Percentiles rank a stretch among this genome's conserved stretches.
Conservation (phyloP, 2,113 vertebrate species). For the Nycticorax nycticorax region DNA sequence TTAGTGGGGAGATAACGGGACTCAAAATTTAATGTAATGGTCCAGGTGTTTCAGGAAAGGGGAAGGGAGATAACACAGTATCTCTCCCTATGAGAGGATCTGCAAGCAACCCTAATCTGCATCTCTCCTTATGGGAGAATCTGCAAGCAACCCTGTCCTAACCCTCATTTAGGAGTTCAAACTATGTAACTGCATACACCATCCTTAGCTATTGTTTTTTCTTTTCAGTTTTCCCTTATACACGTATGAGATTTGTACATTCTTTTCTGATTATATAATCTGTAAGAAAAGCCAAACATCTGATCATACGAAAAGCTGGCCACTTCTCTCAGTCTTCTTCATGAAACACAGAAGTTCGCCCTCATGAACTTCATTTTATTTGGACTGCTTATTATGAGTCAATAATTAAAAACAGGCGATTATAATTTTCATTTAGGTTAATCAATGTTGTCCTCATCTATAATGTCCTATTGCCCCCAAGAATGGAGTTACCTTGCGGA, state of each 20-base stretch:
- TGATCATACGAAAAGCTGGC: neutral
- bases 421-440: neutral
- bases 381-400: neutral
- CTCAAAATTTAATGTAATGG: neutral
- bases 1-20: neutral
- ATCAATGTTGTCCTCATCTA: neutral
- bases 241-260: neutral
- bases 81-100: neutral
- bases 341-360: neutral
- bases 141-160: neutral
- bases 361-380: neutral
- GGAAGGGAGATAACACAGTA: accelerated
- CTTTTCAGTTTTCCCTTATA: neutral
- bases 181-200: neutral
- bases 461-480: neutral
- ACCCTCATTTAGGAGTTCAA: neutral
- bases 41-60: neutral
- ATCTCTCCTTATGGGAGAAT: neutral
- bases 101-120: neutral
- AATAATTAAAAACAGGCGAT: neutral
- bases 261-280: neutral
- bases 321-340: neutral
- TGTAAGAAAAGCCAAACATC: neutral
- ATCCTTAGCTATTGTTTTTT: neutral
- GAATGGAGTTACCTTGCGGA: neutral